phyloP scores from a whole-genome alignment of 2,797 vertebrate genomes.

The Gastrophryne carolinensis region DNA sequence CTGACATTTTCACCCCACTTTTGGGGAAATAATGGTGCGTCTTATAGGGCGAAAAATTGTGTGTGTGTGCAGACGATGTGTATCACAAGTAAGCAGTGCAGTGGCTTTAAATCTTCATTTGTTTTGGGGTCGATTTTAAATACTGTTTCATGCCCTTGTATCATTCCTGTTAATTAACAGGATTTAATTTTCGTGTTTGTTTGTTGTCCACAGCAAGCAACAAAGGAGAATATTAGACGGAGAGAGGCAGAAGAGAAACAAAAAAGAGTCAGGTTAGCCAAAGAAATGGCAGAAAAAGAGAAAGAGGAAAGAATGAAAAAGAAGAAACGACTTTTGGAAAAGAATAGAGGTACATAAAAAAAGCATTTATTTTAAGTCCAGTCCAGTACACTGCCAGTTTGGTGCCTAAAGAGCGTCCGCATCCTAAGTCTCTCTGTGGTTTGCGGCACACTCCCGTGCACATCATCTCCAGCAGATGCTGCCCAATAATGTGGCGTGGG shows the following conservation, averaged over 20 bases:
- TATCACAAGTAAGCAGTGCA: neutral
- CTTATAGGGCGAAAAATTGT: too few relatives aligned
- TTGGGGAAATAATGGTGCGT: too few relatives aligned
- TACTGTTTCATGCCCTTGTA: slow-evolving; percentile 5
- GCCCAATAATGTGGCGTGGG: too few relatives aligned
- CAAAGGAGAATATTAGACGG: slow-evolving; percentile 85
- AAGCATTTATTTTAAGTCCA: neutral
- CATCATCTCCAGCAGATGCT: too few relatives aligned
- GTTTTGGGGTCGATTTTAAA: slow-evolving; percentile 21
- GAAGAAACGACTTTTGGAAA: slow-evolving; percentile 85
- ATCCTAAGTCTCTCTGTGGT: too few relatives aligned
- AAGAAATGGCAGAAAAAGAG: slow-evolving; percentile 91
- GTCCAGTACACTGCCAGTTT: too few relatives aligned
- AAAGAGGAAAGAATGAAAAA: slow-evolving; percentile 86
- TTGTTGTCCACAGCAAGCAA: slow-evolving; percentile 79
- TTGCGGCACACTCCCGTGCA: too few relatives aligned
- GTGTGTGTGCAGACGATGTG: slow-evolving; percentile 9
- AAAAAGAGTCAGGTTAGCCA: slow-evolving; percentile 82
- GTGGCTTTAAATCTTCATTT: slow-evolving; percentile 25
- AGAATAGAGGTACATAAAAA: slow-evolving; percentile 84
- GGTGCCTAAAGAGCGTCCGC: too few relatives aligned
- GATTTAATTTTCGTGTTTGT: slow-evolving; percentile 50
- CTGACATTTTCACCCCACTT: too few relatives aligned
- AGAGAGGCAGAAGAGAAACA: slow-evolving; percentile 90
- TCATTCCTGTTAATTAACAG: slow-evolving; percentile 25